Base-by-base conservation (phyloP, 2,888 invertebrate species). In the Pammene aurita region DNA sequence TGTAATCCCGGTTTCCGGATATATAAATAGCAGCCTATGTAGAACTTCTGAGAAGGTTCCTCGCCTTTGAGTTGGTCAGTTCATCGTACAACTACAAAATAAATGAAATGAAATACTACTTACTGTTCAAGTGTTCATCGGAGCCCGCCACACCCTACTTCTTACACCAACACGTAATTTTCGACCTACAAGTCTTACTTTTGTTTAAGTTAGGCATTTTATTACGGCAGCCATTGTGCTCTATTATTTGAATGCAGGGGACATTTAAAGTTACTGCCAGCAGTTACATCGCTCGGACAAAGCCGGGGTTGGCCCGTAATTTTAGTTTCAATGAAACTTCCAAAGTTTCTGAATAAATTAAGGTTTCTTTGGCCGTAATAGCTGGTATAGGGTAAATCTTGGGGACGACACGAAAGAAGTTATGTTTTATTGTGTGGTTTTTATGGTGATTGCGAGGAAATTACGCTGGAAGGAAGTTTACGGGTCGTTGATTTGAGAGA, bases 181-280 rank as follows among this genome's bases (percentile, higher is more conserved):
- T 72, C 72, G 72, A 74, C 69, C 73, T 72, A 71, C 74, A 72
- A 26, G 76, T 74, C 74, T 77, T 75, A 77, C 74, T 75, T 74
- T 77, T 80, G 78, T 82, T 86, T 81, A 83, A 82, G 77, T 80
- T 77, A 73, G 76, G 78, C 82, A 79, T 82, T 83, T 86, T 85
- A 87, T 85, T 80, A 76, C 78, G 75, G 61, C 26, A 26, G 26
- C 74, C 78, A 78, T 82, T 82, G 84, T 84, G 82, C 64, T 66
- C 71, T 72, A 69, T 77, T 73, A 74, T 77, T 76, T 75, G 69
- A 48, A 66, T 26, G 4, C 68, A 54, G 70, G 68, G 67, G 75
- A 62, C 50, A 57, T 57, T 52, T 52, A 52, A 44, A 67, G 50
- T 63, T 63, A 68, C 48, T 11, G 16, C 35, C 11, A 41, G 46